Percentiles rank a stretch among this genome's conserved stretches.
Conservation (phyloP, 2,113 vertebrate genomes). For the Macquaria ambigua region DNA sequence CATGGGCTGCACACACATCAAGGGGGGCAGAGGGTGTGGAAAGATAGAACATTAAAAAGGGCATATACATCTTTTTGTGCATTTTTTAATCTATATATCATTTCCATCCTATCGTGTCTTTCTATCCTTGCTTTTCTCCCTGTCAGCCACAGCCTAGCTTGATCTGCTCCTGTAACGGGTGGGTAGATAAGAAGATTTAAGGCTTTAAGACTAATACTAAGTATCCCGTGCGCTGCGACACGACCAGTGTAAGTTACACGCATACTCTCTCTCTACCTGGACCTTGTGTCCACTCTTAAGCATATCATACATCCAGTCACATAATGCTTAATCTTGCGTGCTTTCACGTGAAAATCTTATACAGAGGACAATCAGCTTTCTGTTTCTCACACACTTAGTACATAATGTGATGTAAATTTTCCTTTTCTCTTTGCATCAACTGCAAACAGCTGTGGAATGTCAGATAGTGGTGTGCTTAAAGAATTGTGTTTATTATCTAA, state of each 20-base stretch:
- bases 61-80: background rate
- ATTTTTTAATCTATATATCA: background rate
- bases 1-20: conserved; percentile 86
- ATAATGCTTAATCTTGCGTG: conserved; percentile 35
- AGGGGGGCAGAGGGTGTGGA: background rate
- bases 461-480: background rate
- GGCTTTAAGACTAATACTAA: conserved; percentile 81
- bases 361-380: background rate
- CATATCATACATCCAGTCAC: conserved; percentile 41
- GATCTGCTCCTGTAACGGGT: conserved; percentile 66
- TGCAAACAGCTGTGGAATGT: background rate
- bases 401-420: background rate
- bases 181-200: conserved; percentile 84
- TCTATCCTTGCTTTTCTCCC: conserved; percentile 25
- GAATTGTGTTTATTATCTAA: background rate
- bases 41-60: background rate
- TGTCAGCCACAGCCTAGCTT: conserved; percentile 42
- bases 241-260: conserved; percentile 64
- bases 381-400: conserved; percentile 9
- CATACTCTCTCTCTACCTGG: conserved; percentile 59
- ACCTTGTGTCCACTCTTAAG: conserved; percentile 54
- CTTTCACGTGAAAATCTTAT: conserved; percentile 37
- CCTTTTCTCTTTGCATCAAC: background rate
- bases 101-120: conserved; percentile 9
- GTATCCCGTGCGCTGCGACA: conserved; percentile 65